Evolutionary conservation across 2,888 invertebrate species (phyloP).

Genomic region (Agonopterix subpropinquella): DNA sequence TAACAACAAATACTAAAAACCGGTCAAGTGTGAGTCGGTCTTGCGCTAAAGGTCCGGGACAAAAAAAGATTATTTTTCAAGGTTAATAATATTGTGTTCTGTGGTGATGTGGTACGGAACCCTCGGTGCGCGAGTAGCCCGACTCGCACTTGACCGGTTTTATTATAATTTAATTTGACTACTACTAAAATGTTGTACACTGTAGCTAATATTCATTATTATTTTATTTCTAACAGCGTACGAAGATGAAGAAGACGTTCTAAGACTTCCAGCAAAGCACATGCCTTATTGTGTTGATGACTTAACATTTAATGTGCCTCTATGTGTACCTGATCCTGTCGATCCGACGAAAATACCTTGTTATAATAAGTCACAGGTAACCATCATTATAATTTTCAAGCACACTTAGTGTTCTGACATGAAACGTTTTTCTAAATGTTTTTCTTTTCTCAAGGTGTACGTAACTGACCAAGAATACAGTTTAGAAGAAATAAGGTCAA

Average conservation of each 20-base stretch:
- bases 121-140: no score
- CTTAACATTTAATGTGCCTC: slow-evolving; percentile 69
- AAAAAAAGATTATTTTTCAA: no score
- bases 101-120: no score
- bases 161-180: no score
- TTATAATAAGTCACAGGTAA: slow-evolving; percentile 81
- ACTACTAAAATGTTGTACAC: no score
- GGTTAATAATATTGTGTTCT: no score
- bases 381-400: slow-evolving; percentile 1
- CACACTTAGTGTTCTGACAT: no score
- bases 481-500: slow-evolving; percentile 85
- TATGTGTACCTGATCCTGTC: slow-evolving; percentile 78
- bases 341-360: slow-evolving; percentile 78
- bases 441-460: slow-evolving; percentile 48
- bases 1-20: no score
- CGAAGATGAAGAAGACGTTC: slow-evolving; percentile 73
- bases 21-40: no score
- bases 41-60: no score
- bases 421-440: background rate
- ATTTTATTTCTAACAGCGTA: slow-evolving; percentile 65
- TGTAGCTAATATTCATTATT: background rate
- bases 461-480: slow-evolving; percentile 80
- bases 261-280: slow-evolving; percentile 60
- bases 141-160: no score
- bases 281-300: slow-evolving; percentile 71